These are phyloP conservation scores for Troides helena DNA, from an alignment of 2,888 invertebrate genomes.

Conservation along the genomic window DNA sequence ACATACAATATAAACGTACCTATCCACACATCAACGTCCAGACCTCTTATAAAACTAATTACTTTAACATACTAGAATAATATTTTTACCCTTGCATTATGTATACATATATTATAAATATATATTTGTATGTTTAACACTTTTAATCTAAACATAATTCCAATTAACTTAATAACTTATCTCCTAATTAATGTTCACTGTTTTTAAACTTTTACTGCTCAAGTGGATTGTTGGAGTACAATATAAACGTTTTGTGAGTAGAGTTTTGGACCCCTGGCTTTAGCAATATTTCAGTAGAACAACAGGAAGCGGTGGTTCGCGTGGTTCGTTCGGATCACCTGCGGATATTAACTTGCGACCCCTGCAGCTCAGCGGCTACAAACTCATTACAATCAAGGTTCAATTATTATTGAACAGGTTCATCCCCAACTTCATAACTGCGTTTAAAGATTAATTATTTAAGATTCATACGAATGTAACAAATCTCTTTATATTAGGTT, in stretches of 20 bases:
- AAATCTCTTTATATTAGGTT: too few species aligned
- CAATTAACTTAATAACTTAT: not conserved
- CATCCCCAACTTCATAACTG: too few species aligned
- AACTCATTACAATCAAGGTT: slow-evolving; percentile 7
- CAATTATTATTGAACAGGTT: slow-evolving; percentile 2
- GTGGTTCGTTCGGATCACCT: slow-evolving; percentile 61
- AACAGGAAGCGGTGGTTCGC: slow-evolving; percentile 61
- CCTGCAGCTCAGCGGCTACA: slow-evolving; percentile 34
- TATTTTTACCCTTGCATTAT: not conserved
- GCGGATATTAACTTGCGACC: slow-evolving; percentile 57
- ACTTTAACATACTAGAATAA: too few species aligned
- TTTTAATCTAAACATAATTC: not conserved
- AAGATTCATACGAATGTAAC: too few species aligned
- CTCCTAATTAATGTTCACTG: not conserved
- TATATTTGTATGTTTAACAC: not conserved
- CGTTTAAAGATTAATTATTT: too few species aligned
- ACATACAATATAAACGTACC: too few species aligned
- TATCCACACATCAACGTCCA: too few species aligned
- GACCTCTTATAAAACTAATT: too few species aligned
- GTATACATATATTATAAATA: not conserved
- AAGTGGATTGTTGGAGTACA: not conserved
- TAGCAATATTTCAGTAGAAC: slow-evolving; percentile 73
- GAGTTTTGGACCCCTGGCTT: slow-evolving; percentile 41
- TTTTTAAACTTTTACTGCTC: too few species aligned
- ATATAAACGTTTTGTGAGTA: slow-evolving; percentile 37